Conservation (phyloP, 37 sponge, comb jelly and placozoan genomes). For the Crambe crambe region DNA sequence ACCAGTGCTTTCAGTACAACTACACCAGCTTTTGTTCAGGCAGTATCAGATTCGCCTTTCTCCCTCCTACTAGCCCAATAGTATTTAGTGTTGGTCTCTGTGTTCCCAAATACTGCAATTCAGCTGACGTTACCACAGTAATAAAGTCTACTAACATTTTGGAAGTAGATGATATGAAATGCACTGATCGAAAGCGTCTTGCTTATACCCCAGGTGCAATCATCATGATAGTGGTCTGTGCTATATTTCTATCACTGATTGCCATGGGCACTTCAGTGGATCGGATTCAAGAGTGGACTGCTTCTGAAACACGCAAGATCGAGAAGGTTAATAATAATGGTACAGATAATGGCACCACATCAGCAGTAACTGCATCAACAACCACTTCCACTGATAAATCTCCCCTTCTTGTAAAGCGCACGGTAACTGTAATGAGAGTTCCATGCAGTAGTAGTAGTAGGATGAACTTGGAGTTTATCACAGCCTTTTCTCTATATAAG, state of each 20-base stretch:
- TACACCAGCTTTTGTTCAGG: not conserved
- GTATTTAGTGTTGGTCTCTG: not conserved
- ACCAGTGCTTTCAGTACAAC: not conserved
- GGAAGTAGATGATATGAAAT: not conserved
- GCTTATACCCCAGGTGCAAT: slow-evolving; percentile 47
- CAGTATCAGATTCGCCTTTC: not conserved
- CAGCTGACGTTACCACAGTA: not conserved
- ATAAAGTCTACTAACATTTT: not conserved
- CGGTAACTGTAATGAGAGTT: no score
- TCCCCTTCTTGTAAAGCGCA: slow-evolving; percentile 4
- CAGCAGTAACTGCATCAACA: no score
- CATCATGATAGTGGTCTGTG: slow-evolving; percentile 50
- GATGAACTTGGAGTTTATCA: slow-evolving; percentile 1
- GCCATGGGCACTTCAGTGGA: slow-evolving; percentile 22
- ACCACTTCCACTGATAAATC: not conserved
- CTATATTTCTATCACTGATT: slow-evolving; percentile 15
- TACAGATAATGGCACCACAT: not conserved
- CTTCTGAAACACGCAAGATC: not conserved
- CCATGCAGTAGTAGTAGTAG: not conserved
- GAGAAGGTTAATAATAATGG: not conserved
- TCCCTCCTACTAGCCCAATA: not conserved
- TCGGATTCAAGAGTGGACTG: not conserved
- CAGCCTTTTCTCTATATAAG: slow-evolving; percentile 72
- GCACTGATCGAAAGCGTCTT: not conserved
- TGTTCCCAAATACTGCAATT: not conserved